Base-by-base conservation (phyloP, 2,888 invertebrate genomes). In the Bembecia ichneumoniformis region DNA sequence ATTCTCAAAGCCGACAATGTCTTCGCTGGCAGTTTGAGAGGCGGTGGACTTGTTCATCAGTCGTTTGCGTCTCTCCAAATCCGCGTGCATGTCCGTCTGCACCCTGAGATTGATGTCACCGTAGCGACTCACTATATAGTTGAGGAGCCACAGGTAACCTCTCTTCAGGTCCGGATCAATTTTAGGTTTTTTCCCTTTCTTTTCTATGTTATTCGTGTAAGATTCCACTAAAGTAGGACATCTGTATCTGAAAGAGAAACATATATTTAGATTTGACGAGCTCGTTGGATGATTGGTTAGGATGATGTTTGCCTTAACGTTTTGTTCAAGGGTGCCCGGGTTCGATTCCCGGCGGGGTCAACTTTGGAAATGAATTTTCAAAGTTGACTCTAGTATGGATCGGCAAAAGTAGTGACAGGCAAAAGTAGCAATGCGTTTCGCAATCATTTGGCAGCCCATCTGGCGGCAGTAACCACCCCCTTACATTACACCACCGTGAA, bases 201-300 rank as follows among this genome's bases (percentile, higher is more conserved):
- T 57, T n/a, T 69, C 67, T 3, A 63, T 53, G 0, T 64, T 59
- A 14, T 75, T 71, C 13, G 90, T 89, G 77, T 93, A 93, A 2
- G 91, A 91, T 78, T 95, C 94, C 0, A 96, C 92, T 68, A 94
- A 83, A 0, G 96, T 95, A 0, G 94, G 94, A 71, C 95, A 94
- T 64, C 91, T 89, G 71, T 92, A 91, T 57, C 88, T 88, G 69
- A 7, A 64, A 45, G 11, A 40, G 28, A 28, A 28, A n/a, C n/a
- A n/a, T n/a, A n/a, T n/a, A n/a, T n/a, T n/a, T n/a, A n/a, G n/a
- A n/a, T n/a, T n/a, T n/a, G n/a, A n/a, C n/a, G n/a, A n/a, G n/a
- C n/a, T n/a, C n/a, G n/a, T n/a, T n/a, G n/a, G n/a, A n/a, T n/a
- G n/a, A n/a, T n/a, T n/a, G n/a, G n/a, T n/a, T n/a, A n/a, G n/a